phyloP scores from a whole-genome alignment of 53 echinoderm and acorn worm species.

The Henricia sp. region DNA sequence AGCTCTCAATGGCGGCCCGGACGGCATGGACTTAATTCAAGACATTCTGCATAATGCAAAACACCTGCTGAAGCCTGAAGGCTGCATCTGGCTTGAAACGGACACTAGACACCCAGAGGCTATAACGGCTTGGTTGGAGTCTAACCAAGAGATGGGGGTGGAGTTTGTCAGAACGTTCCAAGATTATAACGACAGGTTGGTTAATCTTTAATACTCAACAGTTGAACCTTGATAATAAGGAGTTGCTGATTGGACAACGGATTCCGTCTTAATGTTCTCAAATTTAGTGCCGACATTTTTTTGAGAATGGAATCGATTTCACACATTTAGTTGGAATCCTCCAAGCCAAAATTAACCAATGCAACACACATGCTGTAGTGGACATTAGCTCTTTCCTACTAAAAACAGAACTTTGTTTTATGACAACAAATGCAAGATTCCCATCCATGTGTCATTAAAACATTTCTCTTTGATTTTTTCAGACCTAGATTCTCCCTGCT shows the following conservation, averaged over 20 bases:
- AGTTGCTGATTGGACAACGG: no score
- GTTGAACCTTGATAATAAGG: no score
- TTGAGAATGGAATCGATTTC: no score
- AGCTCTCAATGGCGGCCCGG: conserved; percentile 77
- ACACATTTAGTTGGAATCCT: no score
- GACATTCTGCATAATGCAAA: conserved; percentile 65
- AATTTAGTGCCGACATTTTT: no score
- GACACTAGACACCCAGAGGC: conserved; percentile 76
- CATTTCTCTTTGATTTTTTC: conserved; percentile 18
- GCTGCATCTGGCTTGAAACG: conserved; percentile 88
- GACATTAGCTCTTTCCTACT: no score
- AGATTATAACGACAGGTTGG: conserved; percentile 82
- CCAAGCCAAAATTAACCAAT: not conserved
- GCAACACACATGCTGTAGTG: not conserved
- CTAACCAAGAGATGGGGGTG: conserved; percentile 47
- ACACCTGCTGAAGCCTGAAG: conserved; percentile 72
- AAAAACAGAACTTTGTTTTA: not conserved
- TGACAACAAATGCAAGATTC: not conserved
- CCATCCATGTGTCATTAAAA: not conserved
- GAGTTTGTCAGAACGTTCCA: conserved; percentile 62
- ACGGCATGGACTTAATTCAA: conserved; percentile 73
- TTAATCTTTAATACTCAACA: no score
- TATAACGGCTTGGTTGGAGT: conserved; percentile 45
- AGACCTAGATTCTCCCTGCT: conserved; percentile 81
- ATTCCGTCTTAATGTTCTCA: no score